Conservation (phyloP, 2,797 vertebrate species). For the Tachyglossus aculeatus region DNA sequence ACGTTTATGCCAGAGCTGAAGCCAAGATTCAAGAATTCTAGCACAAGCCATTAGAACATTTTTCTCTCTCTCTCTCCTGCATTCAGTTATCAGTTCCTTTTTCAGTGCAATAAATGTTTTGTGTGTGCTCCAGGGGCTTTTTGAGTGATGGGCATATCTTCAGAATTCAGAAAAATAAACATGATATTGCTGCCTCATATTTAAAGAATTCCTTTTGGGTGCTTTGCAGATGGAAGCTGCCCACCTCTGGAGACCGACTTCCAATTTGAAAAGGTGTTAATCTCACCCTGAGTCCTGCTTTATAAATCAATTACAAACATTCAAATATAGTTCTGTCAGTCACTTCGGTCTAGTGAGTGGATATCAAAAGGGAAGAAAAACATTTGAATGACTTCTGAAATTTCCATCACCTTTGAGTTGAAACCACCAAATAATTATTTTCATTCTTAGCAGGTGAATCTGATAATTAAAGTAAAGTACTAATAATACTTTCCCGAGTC, state of each 20-base stretch:
- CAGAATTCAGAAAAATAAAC: conserved; percentile 37
- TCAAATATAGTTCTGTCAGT: conserved; percentile 35
- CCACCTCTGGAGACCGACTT: conserved; percentile 23
- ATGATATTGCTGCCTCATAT: neutral
- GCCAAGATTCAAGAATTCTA: conserved; percentile 5
- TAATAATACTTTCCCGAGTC: conserved; percentile 43
- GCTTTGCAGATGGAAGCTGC: neutral
- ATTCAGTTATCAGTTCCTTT: conserved; percentile 25
- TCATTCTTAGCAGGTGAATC: conserved; percentile 42
- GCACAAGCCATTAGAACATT: neutral
- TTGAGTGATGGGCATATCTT: conserved; percentile 14
- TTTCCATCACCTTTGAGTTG: conserved; percentile 23
- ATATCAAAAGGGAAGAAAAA: neutral
- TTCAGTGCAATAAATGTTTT: conserved; percentile 34
- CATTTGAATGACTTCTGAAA: conserved; percentile 39
- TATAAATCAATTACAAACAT: conserved; percentile 46
- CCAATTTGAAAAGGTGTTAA: neutral
- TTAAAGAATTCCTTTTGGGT: conserved; percentile 13
- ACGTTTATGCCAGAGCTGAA: conserved; percentile 7
- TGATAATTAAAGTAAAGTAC: conserved; percentile 55
- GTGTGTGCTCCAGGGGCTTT: conserved; percentile 21
- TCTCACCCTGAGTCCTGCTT: conserved; percentile 16
- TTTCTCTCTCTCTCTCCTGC: conserved; percentile 7
- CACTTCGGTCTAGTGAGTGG: conserved; percentile 3
- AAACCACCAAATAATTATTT: conserved; percentile 42